Conservation (phyloP, 2,797 vertebrate species). For the Basileuterus tristriatus region DNA sequence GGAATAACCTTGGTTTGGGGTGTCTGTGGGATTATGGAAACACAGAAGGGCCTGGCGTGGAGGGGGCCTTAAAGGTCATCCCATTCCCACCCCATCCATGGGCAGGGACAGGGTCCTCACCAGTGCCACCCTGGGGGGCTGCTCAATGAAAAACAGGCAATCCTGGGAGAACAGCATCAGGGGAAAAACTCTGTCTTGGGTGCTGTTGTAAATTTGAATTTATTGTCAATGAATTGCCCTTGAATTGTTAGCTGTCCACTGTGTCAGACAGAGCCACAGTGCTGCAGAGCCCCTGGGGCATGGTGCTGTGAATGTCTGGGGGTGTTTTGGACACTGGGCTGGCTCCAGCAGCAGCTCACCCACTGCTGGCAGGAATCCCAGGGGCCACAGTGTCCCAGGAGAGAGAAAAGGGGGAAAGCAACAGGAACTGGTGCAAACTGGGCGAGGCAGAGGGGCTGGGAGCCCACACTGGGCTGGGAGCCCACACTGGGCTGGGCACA, state of each 20-base stretch:
- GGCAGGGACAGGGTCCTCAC: not conserved
- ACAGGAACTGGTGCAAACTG: not conserved
- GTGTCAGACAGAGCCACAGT: fast-evolving
- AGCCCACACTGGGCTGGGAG: not conserved
- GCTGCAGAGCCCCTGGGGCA: too few relatives aligned
- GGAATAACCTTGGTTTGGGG: not conserved
- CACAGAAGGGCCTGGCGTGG: not conserved
- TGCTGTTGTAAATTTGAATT: not conserved
- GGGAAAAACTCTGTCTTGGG: fast-evolving
- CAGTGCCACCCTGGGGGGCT: not conserved
- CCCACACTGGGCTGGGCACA: not conserved
- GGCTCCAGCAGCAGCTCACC: not conserved
- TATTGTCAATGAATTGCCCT: fast-evolving
- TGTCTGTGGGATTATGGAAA: fast-evolving
- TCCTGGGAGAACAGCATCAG: not conserved
- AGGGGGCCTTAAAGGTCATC: fast-evolving
- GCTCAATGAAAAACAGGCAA: fast-evolving
- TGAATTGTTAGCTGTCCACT: fast-evolving
- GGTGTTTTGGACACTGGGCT: fast-evolving
- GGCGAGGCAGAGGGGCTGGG: fast-evolving
- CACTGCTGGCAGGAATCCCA: not conserved
- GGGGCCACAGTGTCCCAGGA: not conserved
- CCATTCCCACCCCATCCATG: fast-evolving
- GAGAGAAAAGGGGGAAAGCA: too few relatives aligned
- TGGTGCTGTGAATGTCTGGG: fast-evolving